These are phyloP conservation scores for Cardiocondyla obscurior DNA, from an alignment of 1,140 invertebrate species.

Conservation along the genomic window DNA sequence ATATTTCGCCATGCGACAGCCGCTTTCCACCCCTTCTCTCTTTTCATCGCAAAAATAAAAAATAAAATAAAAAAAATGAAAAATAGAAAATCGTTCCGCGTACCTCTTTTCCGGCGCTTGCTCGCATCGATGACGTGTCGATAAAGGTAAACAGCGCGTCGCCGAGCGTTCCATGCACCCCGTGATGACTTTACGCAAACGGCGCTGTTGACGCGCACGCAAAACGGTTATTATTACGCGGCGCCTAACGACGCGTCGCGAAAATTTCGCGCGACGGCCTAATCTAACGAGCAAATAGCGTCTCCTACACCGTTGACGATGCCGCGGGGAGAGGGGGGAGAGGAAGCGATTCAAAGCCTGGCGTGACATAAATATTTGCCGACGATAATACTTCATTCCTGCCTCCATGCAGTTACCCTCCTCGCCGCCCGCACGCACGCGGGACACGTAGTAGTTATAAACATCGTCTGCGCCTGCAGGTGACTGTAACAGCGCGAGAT, in stretches of 20 bases:
- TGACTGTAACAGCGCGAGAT: constrained; percentile 71
- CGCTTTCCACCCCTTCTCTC: constrained; percentile 1
- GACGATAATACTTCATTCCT: constrained; percentile 66
- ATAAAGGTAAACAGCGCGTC: constrained; percentile 43
- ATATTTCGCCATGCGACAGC: constrained; percentile 8
- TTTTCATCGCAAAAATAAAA: not conserved
- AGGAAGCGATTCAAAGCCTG: constrained; percentile 54
- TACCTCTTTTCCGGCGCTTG: constrained; percentile 15
- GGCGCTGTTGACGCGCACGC: constrained; percentile 32
- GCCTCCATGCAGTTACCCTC: constrained; percentile 58
- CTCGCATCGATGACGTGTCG: not conserved
- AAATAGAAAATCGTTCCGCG: not conserved
- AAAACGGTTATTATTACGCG: constrained; percentile 35
- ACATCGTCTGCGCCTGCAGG: constrained; percentile 68
- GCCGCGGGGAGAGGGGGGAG: not conserved
- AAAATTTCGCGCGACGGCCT: not conserved
- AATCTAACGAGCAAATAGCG: constrained; percentile 33
- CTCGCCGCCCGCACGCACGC: constrained; percentile 51
- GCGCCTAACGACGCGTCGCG: not conserved
- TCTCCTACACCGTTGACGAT: not conserved
- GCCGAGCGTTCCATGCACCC: not conserved
- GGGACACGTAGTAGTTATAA: constrained; percentile 68
- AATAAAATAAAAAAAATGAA: constrained; percentile 2
- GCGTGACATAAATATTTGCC: constrained; percentile 68
- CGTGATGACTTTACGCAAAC: constrained; percentile 47